These are phyloP conservation scores for Aplysia californica DNA, from an alignment of 1,140 invertebrate genomes.

Conservation along the genomic window DNA sequence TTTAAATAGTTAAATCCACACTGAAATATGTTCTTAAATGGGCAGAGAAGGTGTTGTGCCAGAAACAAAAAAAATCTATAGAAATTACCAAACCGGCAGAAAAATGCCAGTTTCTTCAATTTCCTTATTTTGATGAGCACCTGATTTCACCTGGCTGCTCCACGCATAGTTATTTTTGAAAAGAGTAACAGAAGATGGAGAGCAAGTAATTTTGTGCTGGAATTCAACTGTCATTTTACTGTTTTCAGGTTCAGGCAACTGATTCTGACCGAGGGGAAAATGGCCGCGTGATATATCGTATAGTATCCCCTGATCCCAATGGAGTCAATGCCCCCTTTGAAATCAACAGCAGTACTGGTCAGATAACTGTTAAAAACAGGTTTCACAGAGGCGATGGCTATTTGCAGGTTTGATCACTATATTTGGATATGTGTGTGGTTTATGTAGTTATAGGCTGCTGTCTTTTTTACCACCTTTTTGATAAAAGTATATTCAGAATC, in stretches of 20 bases:
- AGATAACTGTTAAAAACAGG: conserved; percentile 12
- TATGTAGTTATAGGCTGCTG: neutral
- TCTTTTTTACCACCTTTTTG: neutral
- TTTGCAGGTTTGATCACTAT: neutral
- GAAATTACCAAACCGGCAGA: too few species aligned
- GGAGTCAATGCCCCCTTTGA: neutral
- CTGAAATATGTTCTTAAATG: too few species aligned
- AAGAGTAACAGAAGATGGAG: neutral
- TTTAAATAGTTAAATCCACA: too few species aligned
- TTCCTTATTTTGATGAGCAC: too few species aligned
- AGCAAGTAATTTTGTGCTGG: neutral
- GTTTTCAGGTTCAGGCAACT: neutral
- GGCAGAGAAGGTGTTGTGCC: too few species aligned
- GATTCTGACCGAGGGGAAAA: conserved; percentile 25
- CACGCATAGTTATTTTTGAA: too few species aligned
- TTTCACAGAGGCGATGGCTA: neutral
- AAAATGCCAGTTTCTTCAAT: too few species aligned
- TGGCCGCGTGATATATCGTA: conserved; percentile 7
- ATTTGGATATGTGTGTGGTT: too few species aligned
- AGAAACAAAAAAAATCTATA: too few species aligned
- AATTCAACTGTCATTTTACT: neutral
- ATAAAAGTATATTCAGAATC: neutral
- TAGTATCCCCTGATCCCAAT: neutral
- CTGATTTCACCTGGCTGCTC: too few species aligned
- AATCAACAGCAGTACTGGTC: neutral